Evolutionary conservation across 2,888 invertebrate genomes (phyloP), one percentile per base, ranked within the genome.

Genomic region (Andrena trimmerana): DNA sequence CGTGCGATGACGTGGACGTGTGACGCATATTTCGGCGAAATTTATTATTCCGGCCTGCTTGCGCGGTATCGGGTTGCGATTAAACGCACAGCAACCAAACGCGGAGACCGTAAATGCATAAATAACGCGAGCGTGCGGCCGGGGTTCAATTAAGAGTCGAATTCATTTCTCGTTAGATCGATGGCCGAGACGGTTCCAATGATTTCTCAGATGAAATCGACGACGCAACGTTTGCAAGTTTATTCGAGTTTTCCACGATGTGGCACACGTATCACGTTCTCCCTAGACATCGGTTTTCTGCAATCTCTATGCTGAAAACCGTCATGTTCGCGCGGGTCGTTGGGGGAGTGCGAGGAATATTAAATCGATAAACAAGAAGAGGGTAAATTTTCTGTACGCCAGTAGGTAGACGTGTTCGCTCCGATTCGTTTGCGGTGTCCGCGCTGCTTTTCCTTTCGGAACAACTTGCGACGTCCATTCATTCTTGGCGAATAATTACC

Each of bases 61-160:
- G 20, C 42, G 54, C 54, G 29, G 60, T 67, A 74, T 78, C 66
- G 42, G 33, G 33, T 27, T 13, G n/a, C 60, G 74, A 74, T 78
- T 78, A 78, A 77, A 77, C 77, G 50, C 60, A 42, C 7, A 13
- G 59, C 13, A 72, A 70, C 70, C n/a, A 57, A 60, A 57, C 13
- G n/a, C 60, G 50, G 59, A 24, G 63, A 57, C 70, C n/a, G 33
- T 20, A 75, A 7, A 31, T 13, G n/a, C 52, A 31, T 54, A 66
- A 62, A 63, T 48, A 63, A 75, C 67, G 68, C 68, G 67, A 63
- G 48, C 31, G 52, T 31, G 57, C 16, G 57, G 16, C 33, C 1
- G 42, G 42, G 71, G 24, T 57, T 54, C 48, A 16, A 29, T 29
- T 67, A 48, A 42, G 5, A 27, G 54, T 62, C 27, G 52, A n/a